These are phyloP conservation scores for Matsumurasca onukii DNA, from an alignment of 1,140 invertebrate species.

Conservation along the genomic window DNA sequence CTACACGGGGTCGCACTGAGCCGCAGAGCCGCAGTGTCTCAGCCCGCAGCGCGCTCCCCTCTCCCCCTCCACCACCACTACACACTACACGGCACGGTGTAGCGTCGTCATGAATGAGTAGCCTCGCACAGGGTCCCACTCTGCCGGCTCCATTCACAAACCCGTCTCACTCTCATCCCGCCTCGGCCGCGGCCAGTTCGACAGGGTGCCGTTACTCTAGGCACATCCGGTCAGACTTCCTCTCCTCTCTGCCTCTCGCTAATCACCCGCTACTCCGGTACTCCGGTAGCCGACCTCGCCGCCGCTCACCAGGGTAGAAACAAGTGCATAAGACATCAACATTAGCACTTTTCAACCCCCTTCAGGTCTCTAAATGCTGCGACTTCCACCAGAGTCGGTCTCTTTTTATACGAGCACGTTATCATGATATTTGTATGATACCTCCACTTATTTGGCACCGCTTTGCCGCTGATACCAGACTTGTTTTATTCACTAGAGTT, in stretches of 20 bases:
- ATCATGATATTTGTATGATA: no score
- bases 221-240: conserved; percentile 18
- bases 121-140: conserved; percentile 43
- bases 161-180: not conserved
- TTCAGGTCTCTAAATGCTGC: no score
- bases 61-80: conserved; percentile 22
- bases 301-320: not conserved
- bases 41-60: conserved; percentile 11
- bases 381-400: no score
- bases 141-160: conserved; percentile 20
- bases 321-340: no score
- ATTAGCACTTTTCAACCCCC: no score
- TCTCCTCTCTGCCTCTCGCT: conserved; percentile 3
- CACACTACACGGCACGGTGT: no score
- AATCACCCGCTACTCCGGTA: not conserved
- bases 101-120: conserved; percentile 53
- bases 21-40: not conserved
- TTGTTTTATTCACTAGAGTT: no score
- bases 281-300: not conserved
- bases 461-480: no score
- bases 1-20: not conserved
- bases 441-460: no score
- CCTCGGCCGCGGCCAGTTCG: not conserved
- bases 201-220: conserved; percentile 24
- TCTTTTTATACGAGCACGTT: no score